Evolutionary conservation across 2,113 vertebrate species (phyloP).

Genomic region (Gobius niger): DNA sequence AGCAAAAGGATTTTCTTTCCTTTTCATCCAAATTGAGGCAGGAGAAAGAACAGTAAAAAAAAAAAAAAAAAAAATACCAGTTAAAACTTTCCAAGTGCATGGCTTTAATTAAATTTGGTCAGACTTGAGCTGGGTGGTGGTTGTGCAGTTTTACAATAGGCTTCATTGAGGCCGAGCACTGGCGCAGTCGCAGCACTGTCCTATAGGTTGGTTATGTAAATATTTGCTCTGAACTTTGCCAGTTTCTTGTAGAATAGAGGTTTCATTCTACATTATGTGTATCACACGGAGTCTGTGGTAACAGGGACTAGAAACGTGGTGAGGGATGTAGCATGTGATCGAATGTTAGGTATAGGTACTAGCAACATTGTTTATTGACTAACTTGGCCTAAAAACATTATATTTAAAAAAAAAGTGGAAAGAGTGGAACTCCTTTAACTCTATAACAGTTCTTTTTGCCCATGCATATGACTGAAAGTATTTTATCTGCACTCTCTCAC

Average conservation of each 20-base stretch:
- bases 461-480: too few relatives aligned
- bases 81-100: constrained; percentile 17
- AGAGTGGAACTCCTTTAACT: too few relatives aligned
- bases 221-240: neutral
- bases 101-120: constrained; percentile 49
- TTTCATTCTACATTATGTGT: constrained; percentile 1
- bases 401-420: too few relatives aligned
- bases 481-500: too few relatives aligned
- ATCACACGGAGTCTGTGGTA: neutral
- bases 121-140: constrained; percentile 25
- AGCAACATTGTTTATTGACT: too few relatives aligned
- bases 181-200: constrained; percentile 8
- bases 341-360: too few relatives aligned
- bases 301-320: too few relatives aligned
- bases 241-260: neutral
- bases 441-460: too few relatives aligned
- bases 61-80: constrained; percentile 38
- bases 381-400: too few relatives aligned
- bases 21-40: constrained; percentile 15
- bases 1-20: constrained; percentile 34
- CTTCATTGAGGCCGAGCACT: neutral
- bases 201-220: neutral
- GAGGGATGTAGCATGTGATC: too few relatives aligned
- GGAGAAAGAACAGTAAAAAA: constrained; percentile 15
- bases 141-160: constrained; percentile 33